A percentile compares a stretch with the other conserved stretches of the same genome.
These are phyloP conservation scores for Phymorhynchus buccinoides DNA, from an alignment of 1,140 invertebrate species.

Conservation along the genomic window DNA sequence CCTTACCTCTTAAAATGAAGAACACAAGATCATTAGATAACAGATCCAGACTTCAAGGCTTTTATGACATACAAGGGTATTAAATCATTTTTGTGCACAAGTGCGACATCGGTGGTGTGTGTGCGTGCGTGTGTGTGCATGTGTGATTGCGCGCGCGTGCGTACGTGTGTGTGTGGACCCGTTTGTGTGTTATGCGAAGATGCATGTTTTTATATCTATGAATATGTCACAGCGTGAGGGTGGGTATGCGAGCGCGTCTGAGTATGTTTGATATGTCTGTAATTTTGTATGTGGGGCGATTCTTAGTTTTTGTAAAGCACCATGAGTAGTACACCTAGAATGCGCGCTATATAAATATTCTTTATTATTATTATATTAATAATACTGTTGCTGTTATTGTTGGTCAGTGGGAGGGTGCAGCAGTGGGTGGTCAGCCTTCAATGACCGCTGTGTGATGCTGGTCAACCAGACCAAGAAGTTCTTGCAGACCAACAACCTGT, in stretches of 20 bases:
- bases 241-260: no score
- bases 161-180: background rate
- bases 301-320: no score
- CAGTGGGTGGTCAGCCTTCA: constrained; percentile 5
- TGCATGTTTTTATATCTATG: no score
- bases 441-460: background rate
- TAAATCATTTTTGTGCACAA: no score
- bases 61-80: no score
- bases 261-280: no score
- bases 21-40: no score
- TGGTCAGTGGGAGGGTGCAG: constrained; percentile 15
- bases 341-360: background rate
- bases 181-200: no score
- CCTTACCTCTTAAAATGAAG: no score
- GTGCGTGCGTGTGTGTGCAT: background rate
- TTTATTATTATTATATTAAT: background rate
- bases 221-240: no score
- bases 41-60: no score
- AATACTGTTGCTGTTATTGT: background rate
- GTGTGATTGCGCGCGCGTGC: background rate
- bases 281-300: no score
- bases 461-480: background rate
- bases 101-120: background rate
- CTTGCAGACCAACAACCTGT: background rate
- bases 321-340: background rate